Evolutionary conservation across 2,888 invertebrate genomes (phyloP).

Genomic region (Diplolepis rosae): DNA sequence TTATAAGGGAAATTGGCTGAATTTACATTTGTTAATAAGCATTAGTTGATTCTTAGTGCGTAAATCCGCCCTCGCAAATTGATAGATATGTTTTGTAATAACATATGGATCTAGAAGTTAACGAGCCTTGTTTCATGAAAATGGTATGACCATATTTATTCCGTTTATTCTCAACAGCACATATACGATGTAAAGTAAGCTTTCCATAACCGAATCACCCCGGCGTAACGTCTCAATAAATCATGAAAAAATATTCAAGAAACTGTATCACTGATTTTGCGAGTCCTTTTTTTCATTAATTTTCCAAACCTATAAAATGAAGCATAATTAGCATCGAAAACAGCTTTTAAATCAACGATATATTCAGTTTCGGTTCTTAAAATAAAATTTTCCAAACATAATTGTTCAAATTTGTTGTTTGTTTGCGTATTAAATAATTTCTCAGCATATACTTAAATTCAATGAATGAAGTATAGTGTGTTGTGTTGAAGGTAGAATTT

Average conservation of each 20-base stretch:
- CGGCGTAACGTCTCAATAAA: slow-evolving; percentile 17
- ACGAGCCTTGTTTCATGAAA: slow-evolving; percentile 8
- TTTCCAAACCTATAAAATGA: neutral
- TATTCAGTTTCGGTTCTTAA: too few species aligned
- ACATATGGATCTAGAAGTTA: neutral
- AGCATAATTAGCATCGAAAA: slow-evolving; percentile 10
- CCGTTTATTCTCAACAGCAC: neutral
- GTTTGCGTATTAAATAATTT: too few species aligned
- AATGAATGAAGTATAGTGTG: too few species aligned
- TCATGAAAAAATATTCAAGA: neutral
- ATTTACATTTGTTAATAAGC: neutral
- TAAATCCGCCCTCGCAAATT: neutral
- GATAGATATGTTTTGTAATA: slow-evolving; percentile 16
- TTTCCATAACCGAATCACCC: neutral
- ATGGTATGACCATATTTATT: slow-evolving; percentile 17
- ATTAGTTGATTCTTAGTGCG: neutral
- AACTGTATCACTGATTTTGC: neutral
- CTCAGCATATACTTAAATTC: too few species aligned
- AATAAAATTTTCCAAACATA: too few species aligned
- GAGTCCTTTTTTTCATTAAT: neutral
- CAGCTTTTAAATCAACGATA: too few species aligned
- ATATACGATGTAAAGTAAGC: neutral
- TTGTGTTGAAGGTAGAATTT: neutral
- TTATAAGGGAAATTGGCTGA: neutral
- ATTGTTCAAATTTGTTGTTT: too few species aligned